These are phyloP conservation scores for human DNA, from an alignment of 2,113 vertebrate genomes.

Conservation along the genomic window DNA sequence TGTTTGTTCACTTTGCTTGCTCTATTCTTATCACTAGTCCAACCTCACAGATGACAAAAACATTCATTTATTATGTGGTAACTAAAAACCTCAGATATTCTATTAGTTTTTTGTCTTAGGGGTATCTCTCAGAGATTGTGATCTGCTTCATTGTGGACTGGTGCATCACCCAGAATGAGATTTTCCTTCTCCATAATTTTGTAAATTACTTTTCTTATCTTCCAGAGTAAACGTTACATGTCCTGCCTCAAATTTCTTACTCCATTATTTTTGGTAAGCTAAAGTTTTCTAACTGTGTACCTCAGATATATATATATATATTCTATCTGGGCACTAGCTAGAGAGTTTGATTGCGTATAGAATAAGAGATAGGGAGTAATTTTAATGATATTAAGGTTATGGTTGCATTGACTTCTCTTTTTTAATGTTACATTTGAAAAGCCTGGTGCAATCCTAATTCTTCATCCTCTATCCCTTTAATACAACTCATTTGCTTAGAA, in stretches of 20 bases:
- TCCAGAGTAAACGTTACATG: neutral
- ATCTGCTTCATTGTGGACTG: neutral
- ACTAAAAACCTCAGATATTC: neutral
- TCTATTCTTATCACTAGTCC: neutral
- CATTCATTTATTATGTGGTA: neutral
- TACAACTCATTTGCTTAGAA: neutral
- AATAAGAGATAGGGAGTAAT: neutral
- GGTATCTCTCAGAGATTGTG: neutral
- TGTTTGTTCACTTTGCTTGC: neutral
- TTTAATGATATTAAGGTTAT: neutral
- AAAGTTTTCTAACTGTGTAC: neutral
- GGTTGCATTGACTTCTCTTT: neutral
- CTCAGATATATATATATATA: too few relatives aligned
- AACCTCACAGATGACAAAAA: neutral
- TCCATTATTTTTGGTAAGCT: neutral
- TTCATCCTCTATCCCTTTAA: neutral
- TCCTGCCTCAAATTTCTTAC: neutral
- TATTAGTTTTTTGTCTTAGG: neutral
- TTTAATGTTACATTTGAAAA: neutral
- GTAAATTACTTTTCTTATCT: neutral
- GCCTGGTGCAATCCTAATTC: neutral
- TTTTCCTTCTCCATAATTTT: neutral
- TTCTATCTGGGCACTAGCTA: neutral
- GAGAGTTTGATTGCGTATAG: neutral
- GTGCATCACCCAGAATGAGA: neutral